phyloP scores from a whole-genome alignment of 2,888 invertebrate genomes.

The Dorcus hopei region DNA sequence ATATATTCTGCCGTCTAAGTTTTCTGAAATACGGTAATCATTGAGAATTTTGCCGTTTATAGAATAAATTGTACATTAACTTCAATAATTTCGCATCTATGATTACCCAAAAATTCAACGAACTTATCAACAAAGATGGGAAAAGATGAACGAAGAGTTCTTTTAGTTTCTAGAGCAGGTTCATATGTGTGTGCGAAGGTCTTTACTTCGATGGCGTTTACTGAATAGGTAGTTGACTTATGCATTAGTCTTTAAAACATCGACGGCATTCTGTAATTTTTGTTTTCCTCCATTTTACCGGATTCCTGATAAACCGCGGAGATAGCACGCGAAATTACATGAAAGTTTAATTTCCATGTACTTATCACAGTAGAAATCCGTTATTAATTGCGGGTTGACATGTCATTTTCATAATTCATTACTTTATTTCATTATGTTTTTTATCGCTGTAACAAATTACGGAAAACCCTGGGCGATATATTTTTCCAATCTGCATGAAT shows the following conservation, averaged over 20 bases:
- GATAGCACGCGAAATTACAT: conserved; percentile 4
- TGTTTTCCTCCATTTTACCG: too few relatives aligned
- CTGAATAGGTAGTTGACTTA: neutral
- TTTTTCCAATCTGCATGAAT: neutral
- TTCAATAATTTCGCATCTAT: too few relatives aligned
- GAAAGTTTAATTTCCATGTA: conserved; percentile 5
- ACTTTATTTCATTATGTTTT: neutral
- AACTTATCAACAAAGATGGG: too few relatives aligned
- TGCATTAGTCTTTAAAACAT: neutral
- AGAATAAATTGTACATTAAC: too few relatives aligned
- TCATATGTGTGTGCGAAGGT: neutral
- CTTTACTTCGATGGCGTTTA: neutral
- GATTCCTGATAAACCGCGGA: neutral
- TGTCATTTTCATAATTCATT: conserved; percentile 14
- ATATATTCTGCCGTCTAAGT: too few relatives aligned
- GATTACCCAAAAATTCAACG: too few relatives aligned
- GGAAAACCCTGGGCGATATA: neutral
- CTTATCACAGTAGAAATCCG: conserved; percentile 4
- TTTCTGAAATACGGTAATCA: too few relatives aligned
- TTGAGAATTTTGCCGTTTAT: too few relatives aligned
- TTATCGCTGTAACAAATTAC: neutral
- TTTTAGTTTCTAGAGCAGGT: too few relatives aligned
- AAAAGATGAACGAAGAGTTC: too few relatives aligned
- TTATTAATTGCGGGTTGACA: conserved; percentile 9
- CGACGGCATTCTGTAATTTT: neutral